Base-by-base conservation (phyloP, 1,140 invertebrate genomes). In the Aphelinus certus region DNA sequence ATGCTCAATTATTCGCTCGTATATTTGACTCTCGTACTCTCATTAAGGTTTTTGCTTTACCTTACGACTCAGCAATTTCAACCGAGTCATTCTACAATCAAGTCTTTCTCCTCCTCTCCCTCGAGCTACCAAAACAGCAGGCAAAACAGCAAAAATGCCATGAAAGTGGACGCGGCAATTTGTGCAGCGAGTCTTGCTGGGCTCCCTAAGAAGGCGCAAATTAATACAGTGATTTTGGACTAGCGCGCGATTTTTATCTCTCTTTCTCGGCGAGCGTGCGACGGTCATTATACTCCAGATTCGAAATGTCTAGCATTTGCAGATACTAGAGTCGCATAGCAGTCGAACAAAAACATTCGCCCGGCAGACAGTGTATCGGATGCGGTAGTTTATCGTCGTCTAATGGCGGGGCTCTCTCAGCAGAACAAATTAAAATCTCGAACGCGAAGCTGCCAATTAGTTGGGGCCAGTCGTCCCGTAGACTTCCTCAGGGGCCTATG, bases 361-460 rank as follows among this genome's bases (percentile, higher is more conserved):
- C 51, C 51, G 26, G 47, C 48, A n/a, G 46, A 65, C 63, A n/a
- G 10, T 9, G 60, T 75, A 77, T 73, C 77, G 60, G 75, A 77
- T 60, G 64, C 48, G 73, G 71, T 77, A 56, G 73, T 79, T 79
- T 77, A 77, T 79, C 76, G 71, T 48, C 69, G 46, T 74, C 63
- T 79, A 79, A 79, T 79, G 60, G 74, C 71, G 71, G 78, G 67
- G 67, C 68, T 49, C 45, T 10, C 57, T 10, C 69, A 47, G 51
- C 58, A 71, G 76, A 77, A 76, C 78, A 79, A 79, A 79, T 79
- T 79, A 79, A 78, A 79, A 79, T 77, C 73, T 63, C 42, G 51
- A 73, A 62, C 69, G 73, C 66, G 74, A 76, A 74, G 70, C 78
- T 63, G 61, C 69, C 76, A 79, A 79, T 77, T 79, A 75, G 69